These are phyloP conservation scores for Conistra vaccinii DNA, from an alignment of 2,888 invertebrate genomes.

Conservation along the genomic window DNA sequence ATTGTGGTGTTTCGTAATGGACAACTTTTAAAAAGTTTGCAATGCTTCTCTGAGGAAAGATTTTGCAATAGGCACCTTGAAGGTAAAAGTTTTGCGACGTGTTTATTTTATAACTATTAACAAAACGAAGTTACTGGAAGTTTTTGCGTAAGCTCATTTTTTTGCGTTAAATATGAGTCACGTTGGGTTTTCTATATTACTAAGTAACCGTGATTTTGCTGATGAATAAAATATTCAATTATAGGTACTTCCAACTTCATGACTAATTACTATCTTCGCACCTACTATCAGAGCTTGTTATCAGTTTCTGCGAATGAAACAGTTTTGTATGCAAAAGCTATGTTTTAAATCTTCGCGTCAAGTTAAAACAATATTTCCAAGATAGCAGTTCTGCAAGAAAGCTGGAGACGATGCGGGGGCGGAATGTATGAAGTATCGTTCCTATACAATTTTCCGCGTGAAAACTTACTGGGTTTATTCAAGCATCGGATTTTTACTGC, in stretches of 20 bases:
- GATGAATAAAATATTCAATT: neutral
- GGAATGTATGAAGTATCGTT: neutral
- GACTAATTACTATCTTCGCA: neutral
- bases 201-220: slow-evolving; percentile 2
- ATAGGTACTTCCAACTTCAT: neutral
- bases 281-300: neutral
- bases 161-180: slow-evolving; percentile 9
- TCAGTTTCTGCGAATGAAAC: neutral
- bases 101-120: slow-evolving; percentile 49
- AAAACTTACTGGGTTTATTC: slow-evolving; percentile 3
- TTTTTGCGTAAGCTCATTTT: slow-evolving; percentile 28
- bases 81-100: slow-evolving; percentile 33
- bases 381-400: slow-evolving; percentile 17
- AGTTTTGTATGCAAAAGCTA: neutral
- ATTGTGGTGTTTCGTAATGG: slow-evolving; percentile 43
- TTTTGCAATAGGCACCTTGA: slow-evolving; percentile 43
- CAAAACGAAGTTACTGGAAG: slow-evolving; percentile 8
- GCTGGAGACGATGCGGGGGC: neutral
- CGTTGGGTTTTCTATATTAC: slow-evolving; percentile 19
- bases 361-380: neutral
- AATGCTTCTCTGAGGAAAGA: slow-evolving; percentile 40
- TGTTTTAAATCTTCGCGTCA: neutral
- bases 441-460: slow-evolving; percentile 20
- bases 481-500: neutral
- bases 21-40: slow-evolving; percentile 46